Conservation (phyloP, 2,113 vertebrate species). For the Lepidothrix coronata region DNA sequence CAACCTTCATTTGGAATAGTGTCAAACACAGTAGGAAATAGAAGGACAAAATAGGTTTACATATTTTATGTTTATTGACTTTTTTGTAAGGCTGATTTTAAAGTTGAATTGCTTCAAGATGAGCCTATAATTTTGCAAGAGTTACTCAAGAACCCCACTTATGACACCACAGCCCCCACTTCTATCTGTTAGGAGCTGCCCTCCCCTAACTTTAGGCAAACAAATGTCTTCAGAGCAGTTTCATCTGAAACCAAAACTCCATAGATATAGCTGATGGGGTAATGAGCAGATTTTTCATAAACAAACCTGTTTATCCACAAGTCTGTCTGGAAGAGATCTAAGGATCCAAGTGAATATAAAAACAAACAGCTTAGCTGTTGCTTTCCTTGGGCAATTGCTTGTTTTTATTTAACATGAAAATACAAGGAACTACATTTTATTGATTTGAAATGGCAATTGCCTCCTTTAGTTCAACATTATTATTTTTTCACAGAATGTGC, state of each 20-base stretch:
- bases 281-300: conserved; percentile 34
- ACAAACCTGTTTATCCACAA: conserved; percentile 42
- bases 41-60: conserved; percentile 15
- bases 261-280: not conserved
- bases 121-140: not conserved
- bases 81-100: not conserved
- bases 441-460: conserved; percentile 54
- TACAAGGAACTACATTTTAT: conserved; percentile 20
- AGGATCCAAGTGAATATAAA: not conserved
- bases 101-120: conserved; percentile 45
- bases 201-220: not conserved
- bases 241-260: not conserved
- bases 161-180: not conserved
- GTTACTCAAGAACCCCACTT: not conserved
- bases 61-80: conserved; percentile 65
- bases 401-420: conserved; percentile 38
- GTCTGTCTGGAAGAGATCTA: not conserved
- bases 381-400: conserved; percentile 19
- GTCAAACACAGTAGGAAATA: conserved; percentile 38
- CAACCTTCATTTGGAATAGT: not conserved
- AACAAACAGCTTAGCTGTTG: conserved; percentile 8
- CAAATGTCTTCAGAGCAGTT: not conserved
- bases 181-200: not conserved
- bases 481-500: conserved; percentile 43
- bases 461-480: conserved; percentile 24